Evolutionary conservation across 2,888 invertebrate genomes (phyloP), one percentile per base, ranked within the genome.

Genomic region (Lottia scabra): DNA sequence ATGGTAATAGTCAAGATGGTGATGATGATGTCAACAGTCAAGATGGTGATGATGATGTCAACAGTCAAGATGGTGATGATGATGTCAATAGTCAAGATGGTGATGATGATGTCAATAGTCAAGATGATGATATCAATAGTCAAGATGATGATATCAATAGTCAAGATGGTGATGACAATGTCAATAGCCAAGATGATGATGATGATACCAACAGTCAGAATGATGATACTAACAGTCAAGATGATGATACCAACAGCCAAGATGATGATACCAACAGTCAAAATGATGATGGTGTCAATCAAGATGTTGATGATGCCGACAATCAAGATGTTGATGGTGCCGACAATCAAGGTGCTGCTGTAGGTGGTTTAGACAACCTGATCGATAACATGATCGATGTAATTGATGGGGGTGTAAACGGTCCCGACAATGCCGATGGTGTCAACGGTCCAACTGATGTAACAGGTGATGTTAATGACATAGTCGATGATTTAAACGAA

Each of bases 381-480:
- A 48, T 15, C n/a, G 48, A 46, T 65, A 45, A 46, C 19, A 26
- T 2, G 3, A 19, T 1, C 19, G 46, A 45, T n/a, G n/a, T n/a
- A n/a, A n/a, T n/a, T n/a, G n/a, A n/a, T n/a, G n/a, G n/a, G n/a
- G n/a, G n/a, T n/a, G n/a, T n/a, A n/a, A n/a, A n/a, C n/a, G n/a
- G n/a, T 70, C 44, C 44, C 19, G 70, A 23, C 10, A 26, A 62
- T 4, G 43, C 19, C n/a, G n/a, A n/a, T n/a, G n/a, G n/a, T n/a
- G n/a, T n/a, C n/a, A n/a, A n/a, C n/a, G n/a, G n/a, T n/a, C n/a
- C n/a, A n/a, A n/a, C n/a, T n/a, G n/a, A n/a, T n/a, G n/a, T n/a
- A n/a, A n/a, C n/a, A 15, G 67, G 27, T 26, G 44, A 71, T 38
- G 71, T 63, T 48, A 63, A 67, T 46, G 67, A 66, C 13, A 23